Evolutionary conservation across 2,113 vertebrate genomes (phyloP), one percentile per base, ranked within the genome.

Genomic region (Lipotes vexillifer): DNA sequence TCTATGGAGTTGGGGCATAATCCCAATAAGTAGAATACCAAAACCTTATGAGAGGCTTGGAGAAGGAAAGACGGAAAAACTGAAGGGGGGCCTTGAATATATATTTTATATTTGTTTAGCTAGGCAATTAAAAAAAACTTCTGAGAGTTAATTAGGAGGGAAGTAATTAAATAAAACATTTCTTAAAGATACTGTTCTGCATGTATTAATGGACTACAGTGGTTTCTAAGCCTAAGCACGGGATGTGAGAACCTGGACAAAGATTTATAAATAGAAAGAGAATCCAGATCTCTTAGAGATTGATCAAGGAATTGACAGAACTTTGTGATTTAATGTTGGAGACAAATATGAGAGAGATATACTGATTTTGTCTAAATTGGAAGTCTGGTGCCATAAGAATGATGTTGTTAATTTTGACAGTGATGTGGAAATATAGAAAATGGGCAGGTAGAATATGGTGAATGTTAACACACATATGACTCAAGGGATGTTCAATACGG

Each of bases 251-350:
- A 83, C 61, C 29, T 72, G 15, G 12, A 18, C 14, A 78, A 59
- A 88, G 52, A 84, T 94, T 49, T 84, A 72, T 92, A 80, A 61
- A 63, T 38, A 71, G 63, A 61, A 87, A 75, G 85, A 92, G 27
- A 83, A 63, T 69, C 17, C n/a, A 57, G 0, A 87, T 78, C 18
- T 83, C 8, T 68, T 29, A 90, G 87, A 65, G 6, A 27, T 65
- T 94, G 20, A 17, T 78, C 55, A 89, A 57, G 59, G 13, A 81
- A 52, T 75, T 74, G n/a, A 61, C 61, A 75, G 49, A 74, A 90
- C 41, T 89, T 94, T 92, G 38, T 89, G 95, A 90, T 81, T 92
- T 92, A 92, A 59, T 72, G 17, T 78, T 92, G 23, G 49, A 86
- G n/a, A 93, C 41, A 92, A 90, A 78, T 72, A 68, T 12, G 12